These are phyloP conservation scores for Euleptes europaea DNA, from an alignment of 2,113 vertebrate species.

Conservation along the genomic window DNA sequence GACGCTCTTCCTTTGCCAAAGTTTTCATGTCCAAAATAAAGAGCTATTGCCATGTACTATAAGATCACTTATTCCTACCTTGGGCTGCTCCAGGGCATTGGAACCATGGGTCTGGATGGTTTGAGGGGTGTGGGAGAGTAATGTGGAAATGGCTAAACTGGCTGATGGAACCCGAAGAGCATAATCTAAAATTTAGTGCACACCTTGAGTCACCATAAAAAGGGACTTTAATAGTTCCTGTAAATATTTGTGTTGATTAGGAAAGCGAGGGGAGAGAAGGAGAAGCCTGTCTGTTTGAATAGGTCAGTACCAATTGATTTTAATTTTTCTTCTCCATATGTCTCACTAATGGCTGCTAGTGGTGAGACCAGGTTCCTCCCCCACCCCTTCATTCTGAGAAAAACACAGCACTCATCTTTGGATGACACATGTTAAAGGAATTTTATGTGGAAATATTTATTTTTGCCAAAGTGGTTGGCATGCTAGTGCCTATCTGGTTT, in stretches of 20 bases:
- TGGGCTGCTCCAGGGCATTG: background rate
- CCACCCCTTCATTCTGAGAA: background rate
- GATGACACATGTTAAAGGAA: background rate
- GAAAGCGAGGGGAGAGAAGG: conserved; percentile 6
- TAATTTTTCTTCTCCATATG: conserved; percentile 6
- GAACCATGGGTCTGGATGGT: background rate
- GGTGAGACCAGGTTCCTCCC: conserved; percentile 12
- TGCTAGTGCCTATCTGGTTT: background rate
- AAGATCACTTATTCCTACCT: background rate
- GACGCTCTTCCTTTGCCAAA: background rate
- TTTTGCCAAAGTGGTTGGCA: background rate
- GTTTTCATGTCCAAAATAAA: background rate
- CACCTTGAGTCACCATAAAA: rapidly evolving
- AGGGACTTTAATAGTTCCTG: background rate
- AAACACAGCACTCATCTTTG: background rate
- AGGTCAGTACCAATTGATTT: background rate
- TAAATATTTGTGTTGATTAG: conserved; percentile 13
- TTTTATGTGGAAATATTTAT: background rate
- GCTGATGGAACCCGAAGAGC: background rate
- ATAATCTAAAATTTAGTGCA: background rate
- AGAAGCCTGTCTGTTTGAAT: conserved; percentile 15
- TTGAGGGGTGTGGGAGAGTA: background rate
- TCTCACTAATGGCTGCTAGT: background rate
- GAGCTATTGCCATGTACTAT: background rate
- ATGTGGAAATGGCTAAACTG: background rate